Evolutionary conservation across 1,140 invertebrate species (phyloP), one percentile per base, ranked within the genome.

Genomic region (Zaprionus tsacasi): DNA sequence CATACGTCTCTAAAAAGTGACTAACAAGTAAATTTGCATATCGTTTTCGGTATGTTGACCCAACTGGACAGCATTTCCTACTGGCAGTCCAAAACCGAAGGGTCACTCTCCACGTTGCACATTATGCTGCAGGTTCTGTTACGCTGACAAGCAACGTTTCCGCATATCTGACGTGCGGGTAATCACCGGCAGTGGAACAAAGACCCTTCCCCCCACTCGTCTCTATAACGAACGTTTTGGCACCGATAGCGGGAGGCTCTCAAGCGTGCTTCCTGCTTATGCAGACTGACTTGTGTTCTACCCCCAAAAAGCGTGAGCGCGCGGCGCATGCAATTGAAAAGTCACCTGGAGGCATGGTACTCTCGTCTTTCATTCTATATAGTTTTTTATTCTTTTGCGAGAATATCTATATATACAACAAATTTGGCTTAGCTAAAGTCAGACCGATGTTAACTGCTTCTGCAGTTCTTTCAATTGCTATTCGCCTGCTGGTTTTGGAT

Each of bases 181-280:
- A 82, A 87, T 88, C 82, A 87, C 76, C 61, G 60, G 64, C 76
- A 61, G 56, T 40, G 68, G 63, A 80, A 86, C 63, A 77, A 61
- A 77, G 65, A n/a, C 40, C n/a, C 83, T 68, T 21, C 21, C 21
- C 21, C 21, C 21, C 64, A 71, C 73, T 68, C 70, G 10, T 21
- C 17, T 17, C 45, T 13, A n/a, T 4, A n/a, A 12, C 13, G 12
- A 40, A n/a, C 38, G 8, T 40, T 40, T 40, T 35, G 38, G 38
- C 38, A 40, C 12, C 17, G 45, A 50, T 10, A 50, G 17, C 17
- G 45, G 45, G 17, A 77, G 76, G 76, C 82, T 59, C 61, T 89
- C 77, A 83, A 89, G 78, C 83, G 85, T 89, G 74, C 77, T 88
- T 88, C 83, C 83, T 83, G 77, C 66, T 55, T 56, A 6, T 45